Evolutionary conservation across 1,140 invertebrate species (phyloP).

Genomic region (Hydropsyche tenuis): DNA sequence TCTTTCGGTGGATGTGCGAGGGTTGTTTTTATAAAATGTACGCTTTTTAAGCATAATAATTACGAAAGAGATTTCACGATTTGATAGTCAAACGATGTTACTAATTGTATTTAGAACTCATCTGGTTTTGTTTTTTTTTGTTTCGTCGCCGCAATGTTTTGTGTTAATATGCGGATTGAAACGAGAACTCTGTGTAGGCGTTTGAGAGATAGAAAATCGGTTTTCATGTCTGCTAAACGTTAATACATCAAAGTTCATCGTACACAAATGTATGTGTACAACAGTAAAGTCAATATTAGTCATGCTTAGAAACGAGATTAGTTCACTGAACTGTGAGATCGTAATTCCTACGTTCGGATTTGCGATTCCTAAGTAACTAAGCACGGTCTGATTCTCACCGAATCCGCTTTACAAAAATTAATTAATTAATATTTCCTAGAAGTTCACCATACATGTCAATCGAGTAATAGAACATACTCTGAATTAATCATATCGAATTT

Average conservation of each 20-base stretch:
- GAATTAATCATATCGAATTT: not conserved
- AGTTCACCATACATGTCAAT: too few relatives aligned
- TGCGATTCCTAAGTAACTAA: not conserved
- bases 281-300: conserved; percentile 18
- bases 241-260: too few relatives aligned
- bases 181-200: too few relatives aligned
- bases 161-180: too few relatives aligned
- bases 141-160: too few relatives aligned
- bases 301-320: conserved; percentile 4
- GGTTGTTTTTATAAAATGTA: too few relatives aligned
- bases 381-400: not conserved
- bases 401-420: conserved; percentile 7
- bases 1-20: not conserved
- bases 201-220: too few relatives aligned
- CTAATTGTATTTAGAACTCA: too few relatives aligned
- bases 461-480: too few relatives aligned
- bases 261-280: not conserved
- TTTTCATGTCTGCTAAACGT: too few relatives aligned
- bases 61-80: conserved; percentile 7
- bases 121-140: too few relatives aligned
- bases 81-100: not conserved
- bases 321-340: conserved; percentile 7
- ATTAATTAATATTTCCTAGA: not conserved
- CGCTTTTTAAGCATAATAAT: too few relatives aligned
- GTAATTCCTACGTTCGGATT: not conserved